Conservation (phyloP, 2,888 invertebrate species). For the Polyploca ridens region DNA sequence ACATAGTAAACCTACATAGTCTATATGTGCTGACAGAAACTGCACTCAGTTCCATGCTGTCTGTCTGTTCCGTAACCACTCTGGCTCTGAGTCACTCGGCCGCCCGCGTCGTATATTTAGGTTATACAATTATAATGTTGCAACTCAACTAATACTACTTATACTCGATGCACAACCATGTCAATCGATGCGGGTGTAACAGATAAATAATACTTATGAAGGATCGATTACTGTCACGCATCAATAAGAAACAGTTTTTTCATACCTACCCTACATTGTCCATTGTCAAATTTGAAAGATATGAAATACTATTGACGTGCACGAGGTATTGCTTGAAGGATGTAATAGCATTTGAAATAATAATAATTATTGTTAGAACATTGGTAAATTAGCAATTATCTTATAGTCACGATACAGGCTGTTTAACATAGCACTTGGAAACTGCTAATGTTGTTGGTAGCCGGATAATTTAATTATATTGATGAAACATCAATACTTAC, state of each 20-base stretch:
- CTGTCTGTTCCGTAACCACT: not conserved
- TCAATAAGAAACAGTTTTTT: slow-evolving; percentile 33
- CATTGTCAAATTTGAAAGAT: slow-evolving; percentile 25
- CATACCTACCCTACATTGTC: slow-evolving; percentile 20
- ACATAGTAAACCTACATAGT: not conserved
- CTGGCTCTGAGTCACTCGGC: slow-evolving; percentile 22
- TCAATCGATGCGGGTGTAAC: slow-evolving; percentile 65
- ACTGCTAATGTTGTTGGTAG: too few relatives aligned
- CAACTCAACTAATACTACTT: slow-evolving; percentile 46
- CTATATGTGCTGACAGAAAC: not conserved
- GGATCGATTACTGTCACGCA: slow-evolving; percentile 46
- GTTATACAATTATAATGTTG: slow-evolving; percentile 62
- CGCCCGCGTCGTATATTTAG: slow-evolving; percentile 58
- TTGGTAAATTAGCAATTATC: too few relatives aligned
- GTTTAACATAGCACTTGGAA: too few relatives aligned
- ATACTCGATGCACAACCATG: slow-evolving; percentile 52
- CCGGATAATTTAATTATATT: too few relatives aligned
- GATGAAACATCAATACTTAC: too few relatives aligned
- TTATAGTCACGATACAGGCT: too few relatives aligned
- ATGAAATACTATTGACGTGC: slow-evolving; percentile 8
- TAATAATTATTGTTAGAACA: too few relatives aligned
- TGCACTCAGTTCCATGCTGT: not conserved
- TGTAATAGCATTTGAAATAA: too few relatives aligned
- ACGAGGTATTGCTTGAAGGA: not conserved
- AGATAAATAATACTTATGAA: slow-evolving; percentile 47